These are phyloP conservation scores for Morpho helenor DNA, from an alignment of 2,888 invertebrate species.

Conservation along the genomic window DNA sequence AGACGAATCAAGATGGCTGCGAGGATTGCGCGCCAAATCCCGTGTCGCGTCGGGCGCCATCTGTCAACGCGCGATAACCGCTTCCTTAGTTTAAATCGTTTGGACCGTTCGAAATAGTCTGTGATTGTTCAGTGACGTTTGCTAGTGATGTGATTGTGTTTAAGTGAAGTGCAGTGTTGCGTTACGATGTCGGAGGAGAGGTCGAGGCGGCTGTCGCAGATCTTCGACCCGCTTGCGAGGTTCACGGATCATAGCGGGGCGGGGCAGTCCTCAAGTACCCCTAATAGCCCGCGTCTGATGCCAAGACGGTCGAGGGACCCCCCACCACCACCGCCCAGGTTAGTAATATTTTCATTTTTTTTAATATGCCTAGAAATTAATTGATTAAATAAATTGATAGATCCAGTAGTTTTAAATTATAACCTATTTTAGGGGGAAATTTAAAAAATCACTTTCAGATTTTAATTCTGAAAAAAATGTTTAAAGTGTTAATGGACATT, in stretches of 20 bases:
- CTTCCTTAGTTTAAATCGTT: constrained; percentile 58
- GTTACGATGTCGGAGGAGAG: constrained; percentile 82
- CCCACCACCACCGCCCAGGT: constrained; percentile 73
- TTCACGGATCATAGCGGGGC: constrained; percentile 83
- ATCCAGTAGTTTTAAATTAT: too few species aligned
- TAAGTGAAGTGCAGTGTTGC: constrained; percentile 49
- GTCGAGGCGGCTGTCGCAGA: constrained; percentile 88
- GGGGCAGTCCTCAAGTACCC: constrained; percentile 80
- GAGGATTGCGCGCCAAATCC: constrained; percentile 60
- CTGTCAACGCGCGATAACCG: constrained; percentile 46
- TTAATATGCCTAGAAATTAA: too few species aligned
- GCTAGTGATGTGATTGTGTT: constrained; percentile 62
- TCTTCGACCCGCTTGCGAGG: constrained; percentile 89
- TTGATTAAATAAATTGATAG: too few species aligned
- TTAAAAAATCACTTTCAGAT: too few species aligned
- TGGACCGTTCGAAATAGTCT: constrained; percentile 65
- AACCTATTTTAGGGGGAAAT: background rate
- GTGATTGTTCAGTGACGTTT: constrained; percentile 48
- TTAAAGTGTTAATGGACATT: too few species aligned
- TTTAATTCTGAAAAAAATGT: too few species aligned
- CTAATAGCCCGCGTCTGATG: constrained; percentile 85
- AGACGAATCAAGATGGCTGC: constrained; percentile 60
- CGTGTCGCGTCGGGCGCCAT: constrained; percentile 54
- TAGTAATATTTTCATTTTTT: constrained; percentile 26
- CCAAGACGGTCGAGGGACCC: constrained; percentile 76